Base-by-base conservation (phyloP, 2,113 vertebrate species). In the Canis aureus region DNA sequence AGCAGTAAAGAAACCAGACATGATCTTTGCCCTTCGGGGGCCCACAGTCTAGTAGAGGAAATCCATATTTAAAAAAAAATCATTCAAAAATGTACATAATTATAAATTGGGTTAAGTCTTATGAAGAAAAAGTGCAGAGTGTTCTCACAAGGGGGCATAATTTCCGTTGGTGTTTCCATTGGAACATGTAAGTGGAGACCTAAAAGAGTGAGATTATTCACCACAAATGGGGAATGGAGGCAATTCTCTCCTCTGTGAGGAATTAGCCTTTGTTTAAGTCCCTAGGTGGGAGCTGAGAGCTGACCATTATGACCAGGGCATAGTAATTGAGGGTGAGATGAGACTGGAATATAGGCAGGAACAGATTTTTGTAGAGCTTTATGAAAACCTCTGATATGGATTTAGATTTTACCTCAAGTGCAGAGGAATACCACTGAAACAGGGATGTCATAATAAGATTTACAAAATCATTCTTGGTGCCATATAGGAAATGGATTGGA, bases 291-390 rank as follows among this genome's bases (percentile, higher is more conserved):
- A 83, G 15, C 22, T 55, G 16, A 66, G 29, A 80, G 29, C 16
- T 89, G 64, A 35, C 29, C 15, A 4, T 27, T 62, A 49, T 89
- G 60, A 62, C 16, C 38, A 38, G 38, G 67, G 49, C 35, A 60
- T 91, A 55, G 38, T 62, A 43, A 60, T 22, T 69, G 55, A 81
- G 73, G 25, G 10, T 92, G 38, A 87, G 71, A 74, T 57, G 57
- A 79, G n/a, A 8, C 17, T 86, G 7, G n/a, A 81, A 85, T 27
- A 71, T 6, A 82, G 29, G 29, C 0, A 85, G n/a, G 32, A 35
- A 38, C n/a, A 80, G 83, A 78, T 64, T 92, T 97, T 80, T 62
- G 19, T 73, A 60, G 78, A 51, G 35, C 43, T 80, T 96, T 94
- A 25, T 67, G 16, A 89, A 83, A 96, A 83, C 25, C 4, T 22